phyloP scores from a whole-genome alignment of 35 echinoderm and acorn worm species.

The Ptychodera flava region DNA sequence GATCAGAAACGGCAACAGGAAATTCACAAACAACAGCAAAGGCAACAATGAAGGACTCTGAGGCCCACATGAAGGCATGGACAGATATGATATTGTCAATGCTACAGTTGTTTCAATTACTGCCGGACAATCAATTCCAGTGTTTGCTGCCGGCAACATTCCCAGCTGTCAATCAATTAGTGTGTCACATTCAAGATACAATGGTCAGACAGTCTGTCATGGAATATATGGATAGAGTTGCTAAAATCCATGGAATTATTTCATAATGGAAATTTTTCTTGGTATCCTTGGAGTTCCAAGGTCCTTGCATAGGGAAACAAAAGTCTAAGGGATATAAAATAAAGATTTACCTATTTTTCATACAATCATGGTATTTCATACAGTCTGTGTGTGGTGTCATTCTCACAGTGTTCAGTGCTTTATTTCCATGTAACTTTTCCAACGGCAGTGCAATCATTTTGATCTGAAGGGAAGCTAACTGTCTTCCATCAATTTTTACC shows the following conservation, averaged over 20 bases:
- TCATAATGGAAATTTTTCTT: too few species aligned
- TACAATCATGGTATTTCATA: too few species aligned
- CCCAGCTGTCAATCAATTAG: conserved; percentile 72
- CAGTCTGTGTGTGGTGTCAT: too few species aligned
- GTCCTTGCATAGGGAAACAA: too few species aligned
- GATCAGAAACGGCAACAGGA: conserved; percentile 67
- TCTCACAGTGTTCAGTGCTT: too few species aligned
- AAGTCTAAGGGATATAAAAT: too few species aligned
- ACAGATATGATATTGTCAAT: conserved; percentile 89
- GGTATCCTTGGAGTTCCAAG: too few species aligned
- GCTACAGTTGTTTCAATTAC: conserved; percentile 78
- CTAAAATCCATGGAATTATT: conserved; percentile 61
- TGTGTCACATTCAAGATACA: conserved; percentile 76
- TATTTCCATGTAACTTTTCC: too few species aligned
- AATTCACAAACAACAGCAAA: conserved; percentile 77
- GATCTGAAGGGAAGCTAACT: too few species aligned
- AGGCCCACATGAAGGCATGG: conserved; percentile 85
- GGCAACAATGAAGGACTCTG: conserved; percentile 55
- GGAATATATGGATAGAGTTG: conserved; percentile 97
- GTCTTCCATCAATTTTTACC: too few species aligned
- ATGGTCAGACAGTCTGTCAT: conserved; percentile 61
- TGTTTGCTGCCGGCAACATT: conserved; percentile 75
- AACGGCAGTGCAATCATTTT: too few species aligned
- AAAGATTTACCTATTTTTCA: too few species aligned
- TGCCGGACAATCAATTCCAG: conserved; percentile 65